phyloP scores from a whole-genome alignment of 2,113 vertebrate species.

The Amphiprion ocellaris region DNA sequence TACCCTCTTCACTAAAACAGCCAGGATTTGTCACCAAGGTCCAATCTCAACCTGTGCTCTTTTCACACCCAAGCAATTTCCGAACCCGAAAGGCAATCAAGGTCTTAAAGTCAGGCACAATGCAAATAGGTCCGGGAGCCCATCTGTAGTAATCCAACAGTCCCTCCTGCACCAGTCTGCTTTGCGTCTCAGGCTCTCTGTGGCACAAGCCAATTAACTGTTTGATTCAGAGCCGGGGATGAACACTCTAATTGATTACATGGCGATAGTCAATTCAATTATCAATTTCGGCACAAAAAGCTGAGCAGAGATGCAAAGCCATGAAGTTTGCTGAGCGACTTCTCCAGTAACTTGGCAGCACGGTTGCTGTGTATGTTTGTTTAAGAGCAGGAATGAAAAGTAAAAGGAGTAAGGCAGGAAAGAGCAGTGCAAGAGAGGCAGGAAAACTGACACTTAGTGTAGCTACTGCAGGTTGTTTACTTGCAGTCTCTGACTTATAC shows the following conservation, averaged over 20 bases:
- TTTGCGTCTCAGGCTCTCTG: slow-evolving; percentile 62
- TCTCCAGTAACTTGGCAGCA: slow-evolving; percentile 57
- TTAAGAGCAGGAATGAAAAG: slow-evolving; percentile 62
- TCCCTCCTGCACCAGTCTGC: slow-evolving; percentile 67
- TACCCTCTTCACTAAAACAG: slow-evolving; percentile 52
- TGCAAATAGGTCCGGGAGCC: slow-evolving; percentile 73
- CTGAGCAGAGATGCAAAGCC: slow-evolving; percentile 41
- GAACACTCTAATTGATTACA: slow-evolving; percentile 83
- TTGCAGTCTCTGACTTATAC: slow-evolving; percentile 67
- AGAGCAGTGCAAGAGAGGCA: slow-evolving; percentile 43
- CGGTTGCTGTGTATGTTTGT: slow-evolving; percentile 63
- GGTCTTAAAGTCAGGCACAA: slow-evolving; percentile 70
- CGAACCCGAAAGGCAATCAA: slow-evolving; percentile 71
- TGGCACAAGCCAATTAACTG: slow-evolving; percentile 85
- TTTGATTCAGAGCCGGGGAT: slow-evolving; percentile 72
- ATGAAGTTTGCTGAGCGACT: slow-evolving; percentile 64
- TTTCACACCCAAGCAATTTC: slow-evolving; percentile 62
- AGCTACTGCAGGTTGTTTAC: slow-evolving; percentile 77
- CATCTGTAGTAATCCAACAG: slow-evolving; percentile 76
- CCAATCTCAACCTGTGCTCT: slow-evolving; percentile 59
- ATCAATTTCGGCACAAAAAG: slow-evolving; percentile 77
- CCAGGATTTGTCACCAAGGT: slow-evolving; percentile 59
- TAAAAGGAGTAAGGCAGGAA: slow-evolving; percentile 46
- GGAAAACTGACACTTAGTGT: slow-evolving; percentile 71
- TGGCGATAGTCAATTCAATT: slow-evolving; percentile 80